Conservation (phyloP, 2,888 invertebrate species). For the Yponomeuta evonymella region DNA sequence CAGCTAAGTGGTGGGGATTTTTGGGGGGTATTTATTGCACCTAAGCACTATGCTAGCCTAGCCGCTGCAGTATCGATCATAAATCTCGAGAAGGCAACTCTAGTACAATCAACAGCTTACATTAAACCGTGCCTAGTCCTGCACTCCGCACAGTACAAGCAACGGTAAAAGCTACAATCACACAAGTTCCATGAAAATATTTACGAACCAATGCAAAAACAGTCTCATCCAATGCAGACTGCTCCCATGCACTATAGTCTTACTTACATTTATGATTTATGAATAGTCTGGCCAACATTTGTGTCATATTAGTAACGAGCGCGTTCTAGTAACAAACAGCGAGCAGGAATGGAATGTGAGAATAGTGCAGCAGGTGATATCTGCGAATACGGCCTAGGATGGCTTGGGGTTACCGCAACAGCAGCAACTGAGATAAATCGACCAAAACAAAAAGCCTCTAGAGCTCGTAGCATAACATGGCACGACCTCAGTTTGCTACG, state of each 20-base stretch:
- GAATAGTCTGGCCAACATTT: not conserved
- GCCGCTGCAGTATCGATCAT: constrained; percentile 23
- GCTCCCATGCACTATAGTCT: not conserved
- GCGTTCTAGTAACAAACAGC: not conserved
- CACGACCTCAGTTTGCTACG: too few relatives aligned
- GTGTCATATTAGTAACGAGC: not conserved
- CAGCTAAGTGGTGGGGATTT: constrained; percentile 54
- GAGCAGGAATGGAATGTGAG: constrained; percentile 15
- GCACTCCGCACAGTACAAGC: not conserved
- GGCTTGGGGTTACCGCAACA: constrained; percentile 3
- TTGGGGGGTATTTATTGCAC: constrained; percentile 33
- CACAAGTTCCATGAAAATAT: not conserved
- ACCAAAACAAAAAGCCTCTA: too few relatives aligned
- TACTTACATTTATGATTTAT: not conserved
- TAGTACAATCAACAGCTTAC: not conserved
- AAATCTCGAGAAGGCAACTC: not conserved
- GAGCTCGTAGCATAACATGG: too few relatives aligned
- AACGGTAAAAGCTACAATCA: not conserved
- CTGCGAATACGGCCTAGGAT: not conserved
- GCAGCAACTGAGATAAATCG: too few relatives aligned
- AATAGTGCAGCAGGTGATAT: not conserved
- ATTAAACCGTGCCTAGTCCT: not conserved
- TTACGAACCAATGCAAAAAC: not conserved
- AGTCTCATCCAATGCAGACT: not conserved
- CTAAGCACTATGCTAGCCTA: constrained; percentile 45